Evolutionary conservation across 35 echinoderm and acorn worm genomes (phyloP).

Genomic region (Lytechinus pictus): DNA sequence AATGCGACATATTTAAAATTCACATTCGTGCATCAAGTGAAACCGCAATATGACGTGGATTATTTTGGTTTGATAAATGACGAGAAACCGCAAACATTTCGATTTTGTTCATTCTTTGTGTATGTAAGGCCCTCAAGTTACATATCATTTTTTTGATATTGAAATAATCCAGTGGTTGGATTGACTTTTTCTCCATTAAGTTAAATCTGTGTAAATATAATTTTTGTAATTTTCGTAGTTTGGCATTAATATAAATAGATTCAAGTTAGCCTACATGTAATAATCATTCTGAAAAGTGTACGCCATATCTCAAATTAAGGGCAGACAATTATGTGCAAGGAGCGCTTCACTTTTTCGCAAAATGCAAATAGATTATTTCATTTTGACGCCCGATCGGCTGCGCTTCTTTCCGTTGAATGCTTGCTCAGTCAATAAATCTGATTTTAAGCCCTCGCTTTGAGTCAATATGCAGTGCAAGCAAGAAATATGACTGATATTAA

Average conservation of each 20-base stretch:
- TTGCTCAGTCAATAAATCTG: slow-evolving; percentile 12
- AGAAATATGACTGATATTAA: not conserved
- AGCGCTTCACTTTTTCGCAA: not conserved
- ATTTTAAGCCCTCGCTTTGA: not conserved
- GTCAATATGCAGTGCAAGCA: not conserved
- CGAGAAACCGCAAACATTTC: not conserved
- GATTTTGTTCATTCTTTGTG: not conserved
- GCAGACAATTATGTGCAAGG: not conserved
- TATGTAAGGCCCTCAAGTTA: not conserved
- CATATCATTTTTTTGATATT: not conserved
- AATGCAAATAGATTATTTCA: not conserved
- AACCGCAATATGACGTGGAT: too few species aligned
- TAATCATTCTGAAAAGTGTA: not conserved
- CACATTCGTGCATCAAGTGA: too few species aligned
- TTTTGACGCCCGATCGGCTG: slow-evolving; percentile 7
- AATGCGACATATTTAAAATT: too few species aligned
- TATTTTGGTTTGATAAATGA: not conserved
- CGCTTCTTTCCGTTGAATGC: not conserved
- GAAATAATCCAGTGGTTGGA: not conserved
- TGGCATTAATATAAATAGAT: not conserved
- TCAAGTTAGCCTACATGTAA: not conserved
- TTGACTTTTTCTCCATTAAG: too few species aligned
- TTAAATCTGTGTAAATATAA: not conserved
- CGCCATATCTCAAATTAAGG: not conserved
- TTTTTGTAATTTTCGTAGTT: not conserved